Conservation (phyloP, 2,888 invertebrate species). For the Orchesellides sinensis region DNA sequence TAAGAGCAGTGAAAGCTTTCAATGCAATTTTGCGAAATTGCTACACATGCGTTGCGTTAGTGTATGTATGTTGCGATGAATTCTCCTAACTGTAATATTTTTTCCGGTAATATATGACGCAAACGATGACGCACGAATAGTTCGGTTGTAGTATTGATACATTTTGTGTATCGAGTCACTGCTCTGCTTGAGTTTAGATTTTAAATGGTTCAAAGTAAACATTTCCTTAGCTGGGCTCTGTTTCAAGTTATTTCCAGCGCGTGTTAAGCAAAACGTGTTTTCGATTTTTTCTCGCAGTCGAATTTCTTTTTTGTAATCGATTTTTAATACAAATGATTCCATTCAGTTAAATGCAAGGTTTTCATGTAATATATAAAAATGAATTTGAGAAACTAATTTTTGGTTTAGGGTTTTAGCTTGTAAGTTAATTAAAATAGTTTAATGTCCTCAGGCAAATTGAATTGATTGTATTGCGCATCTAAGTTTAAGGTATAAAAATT, state of each 20-base stretch:
- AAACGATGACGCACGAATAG: constrained; percentile 16
- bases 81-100: background rate
- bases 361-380: constrained; percentile 31
- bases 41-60: constrained; percentile 20
- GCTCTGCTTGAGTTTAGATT: background rate
- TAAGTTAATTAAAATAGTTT: constrained; percentile 9
- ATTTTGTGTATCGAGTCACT: background rate
- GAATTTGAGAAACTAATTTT: constrained; percentile 50
- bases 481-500: constrained; percentile 49
- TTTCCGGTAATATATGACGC: constrained; percentile 3
- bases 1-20: constrained; percentile 29
- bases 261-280: too few relatives aligned
- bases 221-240: background rate
- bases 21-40: background rate
- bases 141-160: background rate
- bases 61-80: background rate
- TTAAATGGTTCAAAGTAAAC: constrained; percentile 29
- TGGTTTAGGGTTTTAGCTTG: constrained; percentile 57
- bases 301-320: constrained; percentile 1
- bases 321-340: constrained; percentile 54
- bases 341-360: constrained; percentile 60
- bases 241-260: background rate
- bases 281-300: background rate
- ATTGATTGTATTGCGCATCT: constrained; percentile 18
- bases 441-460: background rate